Base-by-base conservation (phyloP, 2,113 vertebrate species). In the Taurulus bubalis region DNA sequence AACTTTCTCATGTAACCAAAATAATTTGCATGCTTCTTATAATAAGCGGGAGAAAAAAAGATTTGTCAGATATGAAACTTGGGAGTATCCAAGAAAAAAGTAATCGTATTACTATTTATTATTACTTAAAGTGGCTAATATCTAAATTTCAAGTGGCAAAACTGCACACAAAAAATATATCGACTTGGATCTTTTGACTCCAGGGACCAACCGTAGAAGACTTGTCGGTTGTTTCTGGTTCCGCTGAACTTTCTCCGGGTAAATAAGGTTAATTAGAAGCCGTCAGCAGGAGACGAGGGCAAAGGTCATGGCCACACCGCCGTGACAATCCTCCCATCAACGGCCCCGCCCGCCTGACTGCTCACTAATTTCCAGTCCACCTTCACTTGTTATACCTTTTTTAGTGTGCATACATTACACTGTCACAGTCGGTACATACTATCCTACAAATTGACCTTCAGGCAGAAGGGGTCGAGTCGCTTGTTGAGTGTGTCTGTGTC, bases 401-500 rank as follows among this genome's bases (percentile, higher is more conserved):
- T 32, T 47, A n/a, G 45, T 47, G 45, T 47, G 16, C 71, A 56
- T 65, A 75, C 68, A 79, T 60, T 62, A 66, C 53, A 75, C 34
- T 6, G 5, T 68, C 79, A 42, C 3, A 58, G 55, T 6, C 38
- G 0, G 76, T 4, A 63, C 74, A 75, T 74, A 76, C n/a, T 64
- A 82, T 71, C 78, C 64, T 75, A 65, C 73, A 65, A 68, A 60
- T 16, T 67, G 83, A 82, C 87, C 85, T 91, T 89, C 75, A 79
- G 75, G 42, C 28, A 0, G 28, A 18, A 47, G 18, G n/a, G 60
- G 72, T 82, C 26, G 40, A 40, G 76, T 71, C 72, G 59, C 65
- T 74, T 75, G 76, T 77, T 80, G 24, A 71, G 83, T 34, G 68
- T 85, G 85, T 89, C 90, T 90, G 85, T 81, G 10, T 42, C 40